phyloP scores from a whole-genome alignment of 2,888 invertebrate species.

The Loripinus fragilis region DNA sequence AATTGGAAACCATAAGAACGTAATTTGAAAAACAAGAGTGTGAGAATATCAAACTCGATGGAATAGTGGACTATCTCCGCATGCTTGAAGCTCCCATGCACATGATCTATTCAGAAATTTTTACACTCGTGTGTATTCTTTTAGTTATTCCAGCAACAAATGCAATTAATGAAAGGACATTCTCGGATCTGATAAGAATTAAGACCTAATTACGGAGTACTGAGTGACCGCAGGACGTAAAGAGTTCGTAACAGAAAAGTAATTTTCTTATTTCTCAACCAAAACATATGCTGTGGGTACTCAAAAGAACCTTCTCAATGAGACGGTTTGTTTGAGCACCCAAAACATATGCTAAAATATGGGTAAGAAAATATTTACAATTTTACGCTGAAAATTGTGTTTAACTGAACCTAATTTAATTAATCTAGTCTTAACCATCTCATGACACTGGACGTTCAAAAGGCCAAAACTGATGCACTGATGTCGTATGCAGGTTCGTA shows the following conservation, averaged over 20 bases:
- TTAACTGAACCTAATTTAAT: too few species aligned
- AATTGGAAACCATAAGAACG: slow-evolving; percentile 23
- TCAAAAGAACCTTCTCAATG: too few species aligned
- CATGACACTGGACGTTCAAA: slow-evolving; percentile 30
- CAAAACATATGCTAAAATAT: too few species aligned
- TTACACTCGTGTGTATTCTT: slow-evolving; percentile 34
- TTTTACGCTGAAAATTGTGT: too few species aligned
- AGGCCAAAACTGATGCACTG: slow-evolving; percentile 23
- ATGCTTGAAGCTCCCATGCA: slow-evolving; percentile 5
- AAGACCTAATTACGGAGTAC: slow-evolving; percentile 28
- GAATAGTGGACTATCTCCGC: neutral
- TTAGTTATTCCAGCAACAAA: too few species aligned
- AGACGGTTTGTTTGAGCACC: too few species aligned
- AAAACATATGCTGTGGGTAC: too few species aligned
- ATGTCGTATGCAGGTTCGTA: too few species aligned
- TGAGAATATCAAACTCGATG: neutral
- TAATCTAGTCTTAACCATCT: slow-evolving; percentile 22
- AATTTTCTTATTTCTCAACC: too few species aligned
- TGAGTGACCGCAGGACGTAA: too few species aligned
- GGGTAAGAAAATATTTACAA: too few species aligned
- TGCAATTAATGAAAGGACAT: slow-evolving; percentile 42
- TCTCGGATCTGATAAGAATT: slow-evolving; percentile 21
- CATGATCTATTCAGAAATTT: slow-evolving; percentile 19
- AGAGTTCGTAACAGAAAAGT: too few species aligned
- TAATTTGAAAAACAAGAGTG: neutral